A percentile compares a stretch with the other conserved stretches of the same genome.
Evolutionary conservation across 2,888 invertebrate genomes (phyloP).

Genomic region (Gymnoscelis rufifasciata): DNA sequence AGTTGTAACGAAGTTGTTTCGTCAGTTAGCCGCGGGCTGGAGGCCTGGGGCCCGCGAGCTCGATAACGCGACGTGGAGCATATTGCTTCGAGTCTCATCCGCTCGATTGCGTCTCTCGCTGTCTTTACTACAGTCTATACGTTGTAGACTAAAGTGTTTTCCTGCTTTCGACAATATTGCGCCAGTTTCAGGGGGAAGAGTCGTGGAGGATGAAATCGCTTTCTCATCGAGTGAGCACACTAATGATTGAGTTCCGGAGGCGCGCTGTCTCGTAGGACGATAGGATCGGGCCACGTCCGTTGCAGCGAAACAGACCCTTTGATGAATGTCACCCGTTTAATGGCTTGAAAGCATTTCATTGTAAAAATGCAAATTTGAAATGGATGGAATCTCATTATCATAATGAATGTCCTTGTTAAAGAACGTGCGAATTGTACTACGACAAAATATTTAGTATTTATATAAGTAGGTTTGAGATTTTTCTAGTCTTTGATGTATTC

Average conservation of each 20-base stretch:
- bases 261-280: constrained; percentile 35
- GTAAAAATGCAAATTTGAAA: constrained; percentile 39
- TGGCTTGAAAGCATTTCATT: constrained; percentile 68
- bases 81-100: constrained; percentile 63
- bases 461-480: too few relatives aligned
- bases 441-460: too few relatives aligned
- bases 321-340: constrained; percentile 58
- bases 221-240: constrained; percentile 76
- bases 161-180: constrained; percentile 77
- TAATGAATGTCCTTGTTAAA: not conserved
- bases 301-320: constrained; percentile 51
- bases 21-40: constrained; percentile 63
- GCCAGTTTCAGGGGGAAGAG: constrained; percentile 67
- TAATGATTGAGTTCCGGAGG: constrained; percentile 76
- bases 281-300: constrained; percentile 33
- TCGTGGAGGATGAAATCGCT: constrained; percentile 70
- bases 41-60: constrained; percentile 45
- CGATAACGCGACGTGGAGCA: constrained; percentile 62
- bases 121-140: constrained; percentile 64
- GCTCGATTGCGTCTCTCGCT: constrained; percentile 70
- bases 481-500: too few relatives aligned
- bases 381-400: not conserved
- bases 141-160: constrained; percentile 71
- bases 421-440: too few relatives aligned
- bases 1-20: constrained; percentile 76